Percentiles rank a stretch among this genome's conserved stretches.
Conservation (phyloP, 1,140 invertebrate genomes). For the Sycobia sp. region DNA sequence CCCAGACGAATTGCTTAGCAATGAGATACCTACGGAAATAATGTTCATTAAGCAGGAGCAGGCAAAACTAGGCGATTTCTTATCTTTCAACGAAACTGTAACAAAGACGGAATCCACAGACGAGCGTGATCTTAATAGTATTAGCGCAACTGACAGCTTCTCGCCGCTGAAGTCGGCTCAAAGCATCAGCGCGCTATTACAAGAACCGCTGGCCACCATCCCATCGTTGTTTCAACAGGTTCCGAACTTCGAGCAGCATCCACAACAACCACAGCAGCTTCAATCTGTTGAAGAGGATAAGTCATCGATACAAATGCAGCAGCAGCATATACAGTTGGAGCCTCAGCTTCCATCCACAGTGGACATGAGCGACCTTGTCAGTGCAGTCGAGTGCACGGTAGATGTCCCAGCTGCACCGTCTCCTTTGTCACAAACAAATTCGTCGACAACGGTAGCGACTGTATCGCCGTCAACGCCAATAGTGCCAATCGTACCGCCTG, state of each 20-base stretch:
- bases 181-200: slow-evolving; percentile 55
- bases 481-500: not conserved
- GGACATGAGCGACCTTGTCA: slow-evolving; percentile 41
- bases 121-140: not conserved
- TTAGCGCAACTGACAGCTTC: slow-evolving; percentile 31
- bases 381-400: slow-evolving; percentile 32
- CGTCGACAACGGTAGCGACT: not conserved
- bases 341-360: slow-evolving; percentile 40
- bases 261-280: slow-evolving; percentile 20
- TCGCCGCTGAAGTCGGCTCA: slow-evolving; percentile 57
- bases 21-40: slow-evolving; percentile 1
- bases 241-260: slow-evolving; percentile 27
- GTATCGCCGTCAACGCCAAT: not conserved
- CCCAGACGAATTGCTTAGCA: slow-evolving; percentile 21
- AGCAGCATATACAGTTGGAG: slow-evolving; percentile 9
- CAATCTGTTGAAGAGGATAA: not conserved
- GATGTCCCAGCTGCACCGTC: slow-evolving; percentile 15
- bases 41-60: slow-evolving; percentile 21
- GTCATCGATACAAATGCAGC: not conserved
- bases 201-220: slow-evolving; percentile 51
- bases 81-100: slow-evolving; percentile 2
- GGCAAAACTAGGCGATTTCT: slow-evolving; percentile 2
- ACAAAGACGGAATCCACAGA: not conserved
- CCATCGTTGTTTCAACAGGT: slow-evolving; percentile 46
- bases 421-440: too few relatives aligned